A percentile compares a stretch with the other conserved stretches of the same genome.
Evolutionary conservation across 2,888 invertebrate species (phyloP).

Genomic region (Epinotia nisella): DNA sequence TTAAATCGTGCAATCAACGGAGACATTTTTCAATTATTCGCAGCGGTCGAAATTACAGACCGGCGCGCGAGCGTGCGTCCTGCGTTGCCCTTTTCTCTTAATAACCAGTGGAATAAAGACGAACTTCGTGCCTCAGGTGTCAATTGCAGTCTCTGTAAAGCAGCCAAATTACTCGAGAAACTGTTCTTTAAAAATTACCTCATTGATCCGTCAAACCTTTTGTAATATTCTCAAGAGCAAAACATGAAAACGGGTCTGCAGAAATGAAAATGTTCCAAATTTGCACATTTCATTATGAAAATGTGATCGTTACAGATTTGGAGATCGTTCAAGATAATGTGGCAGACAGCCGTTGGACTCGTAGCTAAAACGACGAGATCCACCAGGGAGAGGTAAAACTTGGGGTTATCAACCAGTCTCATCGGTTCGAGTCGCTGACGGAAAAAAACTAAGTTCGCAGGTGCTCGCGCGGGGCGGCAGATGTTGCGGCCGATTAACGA

Average conservation of each 20-base stretch:
- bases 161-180: conserved; percentile 55
- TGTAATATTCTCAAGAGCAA: conserved; percentile 41
- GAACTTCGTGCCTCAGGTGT: conserved; percentile 62
- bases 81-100: conserved; percentile 47
- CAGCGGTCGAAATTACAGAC: conserved; percentile 64
- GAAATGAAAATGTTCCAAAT: conserved; percentile 31
- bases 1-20: conserved; percentile 47
- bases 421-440: conserved; percentile 49
- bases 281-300: conserved; percentile 40
- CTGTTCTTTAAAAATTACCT: conserved; percentile 57
- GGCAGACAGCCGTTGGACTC: conserved; percentile 36
- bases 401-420: conserved; percentile 53
- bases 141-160: conserved; percentile 65
- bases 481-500: conserved; percentile 59
- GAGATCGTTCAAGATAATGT: conserved; percentile 44
- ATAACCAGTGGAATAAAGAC: conserved; percentile 50
- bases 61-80: conserved; percentile 51
- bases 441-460: conserved; percentile 61
- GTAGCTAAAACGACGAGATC: conserved; percentile 27
- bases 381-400: conserved; percentile 52
- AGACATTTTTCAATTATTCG: conserved; percentile 58
- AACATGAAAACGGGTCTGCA: conserved; percentile 18
- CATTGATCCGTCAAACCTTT: conserved; percentile 57
- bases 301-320: conserved; percentile 39
- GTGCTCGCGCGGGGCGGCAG: conserved; percentile 70